phyloP scores from a whole-genome alignment of 2,797 vertebrate species.

The Oceanodroma leucorhoa region DNA sequence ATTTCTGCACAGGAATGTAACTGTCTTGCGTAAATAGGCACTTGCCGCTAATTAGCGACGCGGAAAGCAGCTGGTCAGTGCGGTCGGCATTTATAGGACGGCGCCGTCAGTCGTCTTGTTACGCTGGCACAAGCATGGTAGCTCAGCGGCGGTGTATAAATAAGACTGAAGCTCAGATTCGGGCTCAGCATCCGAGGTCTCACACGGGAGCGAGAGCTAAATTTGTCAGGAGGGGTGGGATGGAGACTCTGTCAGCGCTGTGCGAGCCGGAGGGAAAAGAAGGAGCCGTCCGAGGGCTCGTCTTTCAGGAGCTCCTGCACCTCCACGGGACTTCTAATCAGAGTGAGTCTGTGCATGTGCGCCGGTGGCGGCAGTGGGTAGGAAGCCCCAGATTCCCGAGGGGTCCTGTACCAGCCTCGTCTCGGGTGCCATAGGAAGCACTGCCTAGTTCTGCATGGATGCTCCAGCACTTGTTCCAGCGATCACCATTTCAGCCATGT shows the following conservation, averaged over 20 bases:
- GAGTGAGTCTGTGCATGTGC: fast-evolving
- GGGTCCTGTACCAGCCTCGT: not conserved
- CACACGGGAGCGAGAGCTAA: not conserved
- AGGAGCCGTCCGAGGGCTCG: fast-evolving
- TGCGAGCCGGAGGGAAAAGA: fast-evolving
- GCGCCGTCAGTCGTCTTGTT: not conserved
- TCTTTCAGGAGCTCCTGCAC: not conserved
- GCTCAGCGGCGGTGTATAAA: not conserved
- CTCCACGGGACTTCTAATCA: fast-evolving
- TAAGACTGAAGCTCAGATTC: not conserved
- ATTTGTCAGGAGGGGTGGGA: not conserved
- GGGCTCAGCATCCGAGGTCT: not conserved
- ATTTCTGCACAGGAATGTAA: fast-evolving
- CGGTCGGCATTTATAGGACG: not conserved
- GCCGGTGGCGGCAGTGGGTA: fast-evolving
- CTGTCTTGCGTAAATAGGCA: fast-evolving
- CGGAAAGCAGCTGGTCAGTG: fast-evolving
- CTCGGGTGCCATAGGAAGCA: not conserved
- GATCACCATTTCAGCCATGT: fast-evolving
- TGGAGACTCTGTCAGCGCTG: not conserved
- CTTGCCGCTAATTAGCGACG: fast-evolving
- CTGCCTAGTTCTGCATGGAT: not conserved
- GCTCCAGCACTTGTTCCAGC: not conserved
- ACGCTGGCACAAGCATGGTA: fast-evolving
- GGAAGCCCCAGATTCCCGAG: not conserved